A percentile compares a stretch with the other conserved stretches of the same genome.
phyloP scores from a whole-genome alignment of 1,140 invertebrate species.

The Neodiprion fabricii region DNA sequence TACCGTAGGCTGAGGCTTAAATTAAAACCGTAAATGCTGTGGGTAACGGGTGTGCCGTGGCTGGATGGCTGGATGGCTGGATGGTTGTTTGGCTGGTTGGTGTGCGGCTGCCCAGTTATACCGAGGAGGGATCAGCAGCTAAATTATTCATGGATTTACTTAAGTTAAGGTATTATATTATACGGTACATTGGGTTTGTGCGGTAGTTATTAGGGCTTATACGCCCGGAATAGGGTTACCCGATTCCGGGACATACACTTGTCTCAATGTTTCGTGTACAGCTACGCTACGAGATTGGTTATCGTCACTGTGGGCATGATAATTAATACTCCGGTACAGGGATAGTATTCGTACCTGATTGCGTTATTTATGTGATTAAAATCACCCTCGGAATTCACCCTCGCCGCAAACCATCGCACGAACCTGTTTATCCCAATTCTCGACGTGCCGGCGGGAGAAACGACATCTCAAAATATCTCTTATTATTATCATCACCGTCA shows the following conservation, averaged over 20 bases:
- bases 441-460: too few relatives aligned
- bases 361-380: not conserved
- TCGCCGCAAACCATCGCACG: too few relatives aligned
- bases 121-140: conserved; percentile 5
- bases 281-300: not conserved
- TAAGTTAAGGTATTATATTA: conserved; percentile 13
- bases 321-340: not conserved
- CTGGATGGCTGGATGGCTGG: too few relatives aligned
- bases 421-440: too few relatives aligned
- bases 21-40: conserved; percentile 11
- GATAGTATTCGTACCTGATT: not conserved
- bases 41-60: not conserved
- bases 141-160: conserved; percentile 17
- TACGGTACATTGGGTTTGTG: conserved; percentile 10
- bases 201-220: conserved; percentile 16
- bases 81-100: too few relatives aligned
- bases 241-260: not conserved
- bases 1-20: conserved; percentile 9
- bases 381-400: not conserved
- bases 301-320: not conserved
- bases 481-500: too few relatives aligned
- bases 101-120: not conserved
- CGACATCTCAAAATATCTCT: too few relatives aligned
- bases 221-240: not conserved
- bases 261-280: not conserved